These are phyloP conservation scores for Paragorgia papillata DNA, from an alignment of 92 coral and sea anemone species.

Conservation along the genomic window DNA sequence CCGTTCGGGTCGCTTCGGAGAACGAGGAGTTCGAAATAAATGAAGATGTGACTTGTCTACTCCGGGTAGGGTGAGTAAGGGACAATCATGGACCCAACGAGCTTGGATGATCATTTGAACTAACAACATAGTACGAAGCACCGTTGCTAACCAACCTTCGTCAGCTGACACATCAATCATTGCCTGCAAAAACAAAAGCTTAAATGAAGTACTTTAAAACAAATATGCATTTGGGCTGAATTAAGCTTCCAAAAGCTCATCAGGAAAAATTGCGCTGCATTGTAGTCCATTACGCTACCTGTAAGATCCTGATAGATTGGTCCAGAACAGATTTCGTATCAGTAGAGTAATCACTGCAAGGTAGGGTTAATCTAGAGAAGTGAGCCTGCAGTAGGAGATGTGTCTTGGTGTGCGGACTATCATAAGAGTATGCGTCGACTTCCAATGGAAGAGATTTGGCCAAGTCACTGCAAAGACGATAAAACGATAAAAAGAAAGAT, in stretches of 20 bases:
- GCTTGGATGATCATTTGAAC: constrained; percentile 97
- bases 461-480: constrained; percentile 70
- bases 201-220: not conserved
- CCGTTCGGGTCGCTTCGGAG: constrained; percentile 36
- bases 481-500: not conserved
- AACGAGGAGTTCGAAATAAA: constrained; percentile 62
- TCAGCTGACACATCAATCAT: constrained; percentile 98
- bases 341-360: constrained; percentile 91
- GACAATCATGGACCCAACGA: constrained; percentile 94
- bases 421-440: constrained; percentile 81
- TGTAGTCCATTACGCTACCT: constrained; percentile 54
- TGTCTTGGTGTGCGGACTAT: constrained; percentile 93
- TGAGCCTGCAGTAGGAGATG: constrained; percentile 93
- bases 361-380: constrained; percentile 76
- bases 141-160: constrained; percentile 93
- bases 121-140: constrained; percentile 82
- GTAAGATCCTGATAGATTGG: constrained; percentile 91
- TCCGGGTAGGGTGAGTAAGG: constrained; percentile 81
- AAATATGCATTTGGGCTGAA: not conserved
- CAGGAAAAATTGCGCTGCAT: not conserved
- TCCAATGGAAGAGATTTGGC: constrained; percentile 90
- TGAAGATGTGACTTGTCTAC: constrained; percentile 68
- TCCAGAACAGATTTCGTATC: constrained; percentile 94
- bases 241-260: not conserved
- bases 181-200: constrained; percentile 58